These are phyloP conservation scores for Ladona fulva DNA, from an alignment of 1,140 invertebrate genomes.

Conservation along the genomic window DNA sequence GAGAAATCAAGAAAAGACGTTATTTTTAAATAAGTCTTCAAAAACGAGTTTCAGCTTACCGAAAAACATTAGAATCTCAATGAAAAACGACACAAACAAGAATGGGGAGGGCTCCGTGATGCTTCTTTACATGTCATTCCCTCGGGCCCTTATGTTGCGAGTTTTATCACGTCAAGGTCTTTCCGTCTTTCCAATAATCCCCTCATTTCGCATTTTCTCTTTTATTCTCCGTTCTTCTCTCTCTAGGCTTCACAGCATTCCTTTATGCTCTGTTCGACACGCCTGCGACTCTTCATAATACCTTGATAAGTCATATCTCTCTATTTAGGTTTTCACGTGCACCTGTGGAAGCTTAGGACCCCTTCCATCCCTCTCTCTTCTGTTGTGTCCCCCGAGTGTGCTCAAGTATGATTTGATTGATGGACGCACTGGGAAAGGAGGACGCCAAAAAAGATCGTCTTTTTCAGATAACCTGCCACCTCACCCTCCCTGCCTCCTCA, in stretches of 20 bases:
- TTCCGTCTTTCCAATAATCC: neutral
- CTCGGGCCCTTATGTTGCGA: neutral
- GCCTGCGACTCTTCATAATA: neutral
- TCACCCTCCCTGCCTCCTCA: too few relatives aligned
- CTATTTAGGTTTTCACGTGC: neutral
- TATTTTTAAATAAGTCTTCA: too few relatives aligned
- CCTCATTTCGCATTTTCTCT: neutral
- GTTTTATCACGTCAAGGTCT: neutral
- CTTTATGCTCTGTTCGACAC: neutral
- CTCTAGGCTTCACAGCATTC: neutral
- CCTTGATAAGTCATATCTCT: neutral
- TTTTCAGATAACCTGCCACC: neutral
- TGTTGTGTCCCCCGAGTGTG: neutral
- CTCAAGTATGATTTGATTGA: neutral
- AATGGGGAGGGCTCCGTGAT: neutral
- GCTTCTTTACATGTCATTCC: neutral
- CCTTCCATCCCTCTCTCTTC: neutral
- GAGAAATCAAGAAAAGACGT: too few relatives aligned
- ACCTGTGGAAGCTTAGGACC: neutral
- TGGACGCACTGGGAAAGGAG: neutral
- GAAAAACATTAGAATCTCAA: too few relatives aligned
- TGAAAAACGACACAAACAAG: too few relatives aligned
- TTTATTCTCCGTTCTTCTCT: neutral
- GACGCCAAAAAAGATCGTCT: neutral
- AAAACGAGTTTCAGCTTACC: too few relatives aligned